Percentiles rank a stretch among this genome's conserved stretches.
These are phyloP conservation scores for Myotis pilosus DNA, from an alignment of 2,797 vertebrate species.

Conservation along the genomic window DNA sequence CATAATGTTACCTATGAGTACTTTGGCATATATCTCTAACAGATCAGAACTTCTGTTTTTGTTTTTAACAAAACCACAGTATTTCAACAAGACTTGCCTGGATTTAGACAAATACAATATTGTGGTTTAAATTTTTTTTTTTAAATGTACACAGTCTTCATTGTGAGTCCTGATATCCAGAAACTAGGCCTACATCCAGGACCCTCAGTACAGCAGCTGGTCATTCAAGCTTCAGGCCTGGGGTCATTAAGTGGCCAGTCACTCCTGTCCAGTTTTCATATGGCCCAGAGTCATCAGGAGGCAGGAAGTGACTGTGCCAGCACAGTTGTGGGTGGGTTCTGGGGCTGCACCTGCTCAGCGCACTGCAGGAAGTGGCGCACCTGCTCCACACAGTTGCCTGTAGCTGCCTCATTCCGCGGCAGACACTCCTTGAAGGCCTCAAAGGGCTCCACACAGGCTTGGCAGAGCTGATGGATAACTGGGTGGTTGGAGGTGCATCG, in stretches of 20 bases:
- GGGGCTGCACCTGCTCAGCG: slow-evolving; percentile 89
- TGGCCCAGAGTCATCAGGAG: slow-evolving; percentile 51
- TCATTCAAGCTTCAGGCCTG: not conserved
- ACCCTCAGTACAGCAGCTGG: not conserved
- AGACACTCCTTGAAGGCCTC: slow-evolving; percentile 91
- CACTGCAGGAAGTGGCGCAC: slow-evolving; percentile 90
- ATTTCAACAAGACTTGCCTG: not conserved
- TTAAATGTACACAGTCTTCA: slow-evolving; percentile 38
- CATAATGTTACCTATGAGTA: not conserved
- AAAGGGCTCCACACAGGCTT: slow-evolving; percentile 88
- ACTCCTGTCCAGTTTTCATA: not conserved
- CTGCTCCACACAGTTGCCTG: slow-evolving; percentile 87
- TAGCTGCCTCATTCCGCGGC: slow-evolving; percentile 85
- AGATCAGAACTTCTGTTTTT: not conserved
- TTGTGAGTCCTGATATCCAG: not conserved
- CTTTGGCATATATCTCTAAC: not conserved
- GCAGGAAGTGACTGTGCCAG: slow-evolving; percentile 64
- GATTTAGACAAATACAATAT: not conserved
- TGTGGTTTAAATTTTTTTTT: too few relatives aligned
- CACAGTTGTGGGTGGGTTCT: not conserved
- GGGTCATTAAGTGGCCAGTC: not conserved
- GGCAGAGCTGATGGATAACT: slow-evolving; percentile 91
- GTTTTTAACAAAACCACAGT: not conserved
- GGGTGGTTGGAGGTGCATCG: slow-evolving; percentile 93
- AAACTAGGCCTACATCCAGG: not conserved